Percentiles rank a stretch among this genome's conserved stretches.
These are phyloP conservation scores for Spodoptera picta DNA, from an alignment of 2,888 invertebrate species.

Conservation along the genomic window DNA sequence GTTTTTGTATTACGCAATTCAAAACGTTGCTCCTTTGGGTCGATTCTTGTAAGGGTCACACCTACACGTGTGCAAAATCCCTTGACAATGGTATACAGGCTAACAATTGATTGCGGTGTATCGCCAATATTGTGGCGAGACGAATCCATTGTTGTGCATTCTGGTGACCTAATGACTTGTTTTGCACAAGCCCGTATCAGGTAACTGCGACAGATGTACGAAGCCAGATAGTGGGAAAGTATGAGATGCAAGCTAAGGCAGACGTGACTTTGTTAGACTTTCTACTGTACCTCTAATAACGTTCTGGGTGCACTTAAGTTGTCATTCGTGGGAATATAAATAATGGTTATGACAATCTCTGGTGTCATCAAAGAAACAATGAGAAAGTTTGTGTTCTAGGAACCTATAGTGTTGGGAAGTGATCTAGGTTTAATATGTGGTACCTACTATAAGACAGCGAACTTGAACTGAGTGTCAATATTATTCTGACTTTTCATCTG, in stretches of 20 bases:
- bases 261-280: constrained; percentile 85
- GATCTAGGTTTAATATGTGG: not conserved
- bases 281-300: constrained; percentile 82
- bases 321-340: constrained; percentile 85
- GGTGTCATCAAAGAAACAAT: constrained; percentile 72
- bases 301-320: constrained; percentile 78
- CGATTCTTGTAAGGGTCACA: constrained; percentile 68
- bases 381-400: constrained; percentile 66
- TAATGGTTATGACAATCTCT: constrained; percentile 74
- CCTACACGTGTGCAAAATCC: constrained; percentile 80
- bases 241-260: constrained; percentile 83
- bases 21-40: constrained; percentile 64
- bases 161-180: constrained; percentile 78
- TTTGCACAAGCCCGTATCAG: constrained; percentile 77
- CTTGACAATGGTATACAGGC: constrained; percentile 55
- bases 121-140: constrained; percentile 55
- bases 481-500: too few relatives aligned
- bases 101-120: constrained; percentile 55
- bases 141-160: constrained; percentile 67
- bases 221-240: constrained; percentile 80
- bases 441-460: too few relatives aligned
- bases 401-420: constrained; percentile 19
- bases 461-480: too few relatives aligned
- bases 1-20: constrained; percentile 67
- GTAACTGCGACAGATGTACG: constrained; percentile 81